Percentiles rank a stretch among this genome's conserved stretches.
Conservation (phyloP, 1,140 invertebrate species). For the Polypedilum vanderplanki region DNA sequence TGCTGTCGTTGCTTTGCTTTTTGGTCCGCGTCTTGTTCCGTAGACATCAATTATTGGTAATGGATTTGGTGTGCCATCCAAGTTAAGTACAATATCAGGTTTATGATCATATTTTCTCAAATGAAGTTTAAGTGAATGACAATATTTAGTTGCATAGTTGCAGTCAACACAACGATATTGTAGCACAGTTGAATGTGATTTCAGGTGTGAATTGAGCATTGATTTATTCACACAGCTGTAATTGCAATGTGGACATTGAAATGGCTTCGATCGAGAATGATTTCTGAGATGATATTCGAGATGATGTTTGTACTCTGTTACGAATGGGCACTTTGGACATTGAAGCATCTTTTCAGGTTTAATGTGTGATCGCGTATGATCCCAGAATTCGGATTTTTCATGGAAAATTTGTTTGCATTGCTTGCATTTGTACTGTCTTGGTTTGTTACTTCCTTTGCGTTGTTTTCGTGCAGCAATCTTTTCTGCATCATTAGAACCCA, state of each 20-base stretch:
- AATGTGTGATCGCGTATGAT: conserved; percentile 84
- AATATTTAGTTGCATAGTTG: conserved; percentile 97
- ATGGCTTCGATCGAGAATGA: conserved; percentile 93
- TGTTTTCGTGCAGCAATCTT: conserved; percentile 59
- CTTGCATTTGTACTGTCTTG: conserved; percentile 70
- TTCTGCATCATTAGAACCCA: conserved; percentile 58
- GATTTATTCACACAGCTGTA: conserved; percentile 98
- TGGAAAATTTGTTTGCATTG: conserved; percentile 77
- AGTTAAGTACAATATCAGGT: conserved; percentile 76
- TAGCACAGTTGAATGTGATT: conserved; percentile 95
- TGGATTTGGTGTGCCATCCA: conserved; percentile 80
- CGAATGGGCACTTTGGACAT: conserved; percentile 91
- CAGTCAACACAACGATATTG: conserved; percentile 94
- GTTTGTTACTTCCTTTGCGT: conserved; percentile 59
- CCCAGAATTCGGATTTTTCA: conserved; percentile 90
- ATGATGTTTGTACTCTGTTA: conserved; percentile 98
- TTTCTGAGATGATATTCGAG: conserved; percentile 95
- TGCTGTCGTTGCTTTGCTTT: conserved; percentile 48
- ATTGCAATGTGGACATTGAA: conserved; percentile 85
- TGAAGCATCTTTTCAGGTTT: conserved; percentile 84
- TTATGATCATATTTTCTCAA: conserved; percentile 85
- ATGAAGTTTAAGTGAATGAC: conserved; percentile 94
- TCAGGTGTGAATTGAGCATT: conserved; percentile 98
- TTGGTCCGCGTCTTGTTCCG: conserved; percentile 77
- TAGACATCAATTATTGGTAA: conserved; percentile 84